Evolutionary conservation across 2,888 invertebrate species (phyloP), one percentile per base, ranked within the genome.

Genomic region (Cheilosia grossa): DNA sequence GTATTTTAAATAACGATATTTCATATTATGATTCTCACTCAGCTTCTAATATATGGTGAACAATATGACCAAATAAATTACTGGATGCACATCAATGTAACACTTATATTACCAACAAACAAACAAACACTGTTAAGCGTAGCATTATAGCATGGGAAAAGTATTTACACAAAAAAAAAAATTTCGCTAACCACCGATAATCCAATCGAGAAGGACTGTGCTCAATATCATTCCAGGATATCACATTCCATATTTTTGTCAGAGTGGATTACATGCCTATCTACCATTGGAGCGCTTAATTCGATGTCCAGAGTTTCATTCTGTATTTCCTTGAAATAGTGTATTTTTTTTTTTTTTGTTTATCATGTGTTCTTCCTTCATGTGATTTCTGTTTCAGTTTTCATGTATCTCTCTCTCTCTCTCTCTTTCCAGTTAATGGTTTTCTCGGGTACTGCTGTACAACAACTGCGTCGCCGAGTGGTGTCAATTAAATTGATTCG

Each of bases 401-500:
- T 21, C 4, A 17, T n/a, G 13, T 51, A 13, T 10, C 19, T 61
- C 24, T 24, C 17, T 7, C 44, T 42, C 5, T 7, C 2, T 15
- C 24, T 24, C 17, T 7, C 44, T 42, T 2, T 7, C 2, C 5
- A 21, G 53, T 61, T 40, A 42, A 72, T 53, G 15, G 15, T 61
- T 72, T 40, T 51, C 27, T 42, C 19, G 5, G 2, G 17, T 24
- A 10, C 37, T 17, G 19, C 51, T 51, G 5, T 2, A 4, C n/a
- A 2, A 58, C 24, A 47, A 9, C 51, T 42, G 15, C 44, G 56
- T 33, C 42, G 17, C 53, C 63, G 30, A 61, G 61, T 63, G 63
- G 4, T 74, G 47, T 64, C 64, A 64, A 54, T 63, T n/a, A 44
- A 74, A 74, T 74, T 56, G 74, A 74, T 56, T 44, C 15, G 64